Percentiles rank a stretch among this genome's conserved stretches.
Evolutionary conservation across 2,113 vertebrate genomes (phyloP).

Genomic region (Ochotona princeps): DNA sequence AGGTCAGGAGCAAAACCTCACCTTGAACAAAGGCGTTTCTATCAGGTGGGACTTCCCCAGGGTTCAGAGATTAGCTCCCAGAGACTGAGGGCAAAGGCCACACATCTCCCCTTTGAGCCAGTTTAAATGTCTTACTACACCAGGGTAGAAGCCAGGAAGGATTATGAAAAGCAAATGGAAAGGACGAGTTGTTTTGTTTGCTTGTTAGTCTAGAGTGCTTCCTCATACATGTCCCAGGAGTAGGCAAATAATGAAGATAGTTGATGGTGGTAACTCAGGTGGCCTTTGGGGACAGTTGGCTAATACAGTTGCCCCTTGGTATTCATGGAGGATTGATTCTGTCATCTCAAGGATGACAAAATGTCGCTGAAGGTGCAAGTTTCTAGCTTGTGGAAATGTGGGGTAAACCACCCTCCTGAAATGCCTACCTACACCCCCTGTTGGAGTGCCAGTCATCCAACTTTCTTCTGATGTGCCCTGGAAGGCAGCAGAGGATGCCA

Average conservation of each 20-base stretch:
- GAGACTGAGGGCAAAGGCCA: slow-evolving; percentile 1
- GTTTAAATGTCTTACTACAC: background rate
- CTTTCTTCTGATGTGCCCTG: no score
- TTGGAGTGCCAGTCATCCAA: no score
- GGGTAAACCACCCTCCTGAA: no score
- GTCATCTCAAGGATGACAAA: no score
- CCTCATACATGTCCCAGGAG: background rate
- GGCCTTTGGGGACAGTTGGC: background rate
- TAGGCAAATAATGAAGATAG: background rate
- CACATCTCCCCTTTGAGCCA: background rate
- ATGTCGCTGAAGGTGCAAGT: no score
- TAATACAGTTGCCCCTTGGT: no score
- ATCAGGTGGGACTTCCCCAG: background rate
- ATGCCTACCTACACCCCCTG: no score
- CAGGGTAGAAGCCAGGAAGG: background rate
- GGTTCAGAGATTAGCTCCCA: background rate
- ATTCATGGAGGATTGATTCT: no score
- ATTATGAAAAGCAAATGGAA: background rate
- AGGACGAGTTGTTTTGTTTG: background rate
- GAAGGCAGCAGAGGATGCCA: no score
- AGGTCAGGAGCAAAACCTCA: no score
- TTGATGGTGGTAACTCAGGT: background rate
- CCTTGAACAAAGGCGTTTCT: background rate
- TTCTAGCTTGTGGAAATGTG: no score
- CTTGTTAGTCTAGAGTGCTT: no score